Conservation (phyloP, 64 coral and sea anemone species). For the Hydrozoanthus tunicans region DNA sequence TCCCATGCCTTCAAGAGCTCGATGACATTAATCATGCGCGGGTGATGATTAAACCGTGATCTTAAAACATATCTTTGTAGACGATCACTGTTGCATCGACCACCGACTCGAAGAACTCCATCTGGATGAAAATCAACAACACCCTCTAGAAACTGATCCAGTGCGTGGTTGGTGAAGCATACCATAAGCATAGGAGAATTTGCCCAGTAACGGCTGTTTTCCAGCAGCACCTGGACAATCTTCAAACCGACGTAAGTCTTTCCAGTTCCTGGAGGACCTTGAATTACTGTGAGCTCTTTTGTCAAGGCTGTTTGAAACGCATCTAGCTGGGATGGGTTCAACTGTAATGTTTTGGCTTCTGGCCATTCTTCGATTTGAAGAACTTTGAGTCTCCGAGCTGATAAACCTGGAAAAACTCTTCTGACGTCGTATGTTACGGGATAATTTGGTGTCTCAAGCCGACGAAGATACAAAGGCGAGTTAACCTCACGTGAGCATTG, state of each 20-base stretch:
- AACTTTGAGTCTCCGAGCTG: neutral
- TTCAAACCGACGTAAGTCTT: slow-evolving; percentile 64
- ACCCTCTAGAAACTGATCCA: slow-evolving; percentile 69
- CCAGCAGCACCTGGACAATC: slow-evolving; percentile 52
- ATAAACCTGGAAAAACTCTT: neutral
- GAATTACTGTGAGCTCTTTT: slow-evolving; percentile 61
- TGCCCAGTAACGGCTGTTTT: slow-evolving; percentile 25
- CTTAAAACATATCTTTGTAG: slow-evolving; percentile 62
- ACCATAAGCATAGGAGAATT: slow-evolving; percentile 55
- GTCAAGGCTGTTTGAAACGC: slow-evolving; percentile 61
- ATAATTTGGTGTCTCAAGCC: neutral
- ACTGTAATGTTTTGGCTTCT: neutral
- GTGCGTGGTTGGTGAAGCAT: slow-evolving; percentile 66
- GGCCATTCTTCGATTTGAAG: slow-evolving; percentile 29
- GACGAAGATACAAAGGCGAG: slow-evolving; percentile 62
- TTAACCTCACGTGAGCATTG: slow-evolving; percentile 65
- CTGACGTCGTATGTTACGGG: slow-evolving; percentile 16
- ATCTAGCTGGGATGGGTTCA: slow-evolving; percentile 59
- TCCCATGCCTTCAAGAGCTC: slow-evolving; percentile 2
- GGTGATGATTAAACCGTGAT: neutral
- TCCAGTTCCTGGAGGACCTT: slow-evolving; percentile 65
- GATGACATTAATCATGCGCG: neutral
- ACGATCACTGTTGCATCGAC: slow-evolving; percentile 64
- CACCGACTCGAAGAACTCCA: slow-evolving; percentile 70
- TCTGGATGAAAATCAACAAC: neutral